phyloP scores from a whole-genome alignment of 2,113 vertebrate genomes.

The Megaptera novaeangliae region DNA sequence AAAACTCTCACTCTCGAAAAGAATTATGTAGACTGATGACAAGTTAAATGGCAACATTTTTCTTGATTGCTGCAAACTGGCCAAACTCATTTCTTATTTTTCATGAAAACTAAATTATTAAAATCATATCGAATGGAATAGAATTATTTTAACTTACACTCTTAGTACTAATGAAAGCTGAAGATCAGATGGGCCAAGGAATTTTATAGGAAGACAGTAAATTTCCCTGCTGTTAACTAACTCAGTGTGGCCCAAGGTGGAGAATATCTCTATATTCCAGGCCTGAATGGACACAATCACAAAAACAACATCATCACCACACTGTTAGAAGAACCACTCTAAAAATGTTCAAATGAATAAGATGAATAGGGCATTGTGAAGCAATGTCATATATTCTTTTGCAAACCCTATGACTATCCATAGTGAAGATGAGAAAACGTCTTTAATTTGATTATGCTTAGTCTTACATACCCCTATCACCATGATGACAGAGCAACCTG shows the following conservation, averaged over 20 bases:
- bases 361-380: neutral
- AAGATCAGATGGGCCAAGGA: neutral
- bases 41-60: conserved; percentile 30
- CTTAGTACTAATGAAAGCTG: neutral
- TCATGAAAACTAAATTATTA: conserved; percentile 40
- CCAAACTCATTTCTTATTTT: neutral
- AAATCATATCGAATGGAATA: conserved; percentile 17
- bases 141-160: conserved; percentile 8
- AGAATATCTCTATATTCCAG: neutral
- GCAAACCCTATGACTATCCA: neutral
- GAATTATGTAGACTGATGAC: neutral
- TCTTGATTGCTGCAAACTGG: conserved; percentile 37
- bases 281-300: neutral
- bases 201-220: neutral
- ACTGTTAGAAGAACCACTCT: neutral
- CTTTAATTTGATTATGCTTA: neutral
- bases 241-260: neutral
- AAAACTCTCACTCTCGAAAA: conserved; percentile 22
- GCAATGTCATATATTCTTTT: neutral
- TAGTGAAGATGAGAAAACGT: neutral
- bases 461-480: neutral
- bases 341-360: neutral
- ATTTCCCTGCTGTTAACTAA: neutral
- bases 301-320: neutral
- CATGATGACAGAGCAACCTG: neutral